These are phyloP conservation scores for Lasius fuliginosus DNA, from an alignment of 2,888 invertebrate species.

Conservation along the genomic window DNA sequence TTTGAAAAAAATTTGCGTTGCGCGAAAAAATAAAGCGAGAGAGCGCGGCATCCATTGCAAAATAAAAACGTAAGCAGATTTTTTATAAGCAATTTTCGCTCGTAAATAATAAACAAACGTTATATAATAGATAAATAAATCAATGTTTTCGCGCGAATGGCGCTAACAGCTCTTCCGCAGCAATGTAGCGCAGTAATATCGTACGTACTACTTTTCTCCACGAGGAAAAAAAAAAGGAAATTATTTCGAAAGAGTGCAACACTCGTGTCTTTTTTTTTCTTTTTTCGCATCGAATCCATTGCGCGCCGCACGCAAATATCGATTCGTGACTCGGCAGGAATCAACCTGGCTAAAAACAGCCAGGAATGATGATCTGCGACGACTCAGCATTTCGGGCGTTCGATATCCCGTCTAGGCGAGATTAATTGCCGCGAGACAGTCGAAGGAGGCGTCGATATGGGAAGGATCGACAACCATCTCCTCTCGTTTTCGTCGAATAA, in stretches of 20 bases:
- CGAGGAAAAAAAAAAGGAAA: neutral
- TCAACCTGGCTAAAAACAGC: neutral
- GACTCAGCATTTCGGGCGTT: neutral
- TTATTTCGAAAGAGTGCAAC: constrained; percentile 20
- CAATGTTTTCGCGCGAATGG: constrained; percentile 13
- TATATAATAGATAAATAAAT: constrained; percentile 32
- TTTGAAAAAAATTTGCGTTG: neutral
- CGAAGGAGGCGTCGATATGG: constrained; percentile 19
- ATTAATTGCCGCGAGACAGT: constrained; percentile 17
- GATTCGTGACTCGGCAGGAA: constrained; percentile 23
- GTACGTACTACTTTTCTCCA: neutral
- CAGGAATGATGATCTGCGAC: neutral
- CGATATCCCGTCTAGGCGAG: neutral
- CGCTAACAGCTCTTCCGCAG: neutral
- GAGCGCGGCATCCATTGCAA: neutral
- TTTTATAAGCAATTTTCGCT: constrained; percentile 29
- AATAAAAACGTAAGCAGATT: constrained; percentile 8
- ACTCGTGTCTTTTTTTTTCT: constrained; percentile 11
- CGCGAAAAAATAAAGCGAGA: neutral
- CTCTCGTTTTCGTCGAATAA: constrained; percentile 12
- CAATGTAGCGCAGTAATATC: constrained; percentile 1
- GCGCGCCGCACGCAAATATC: constrained; percentile 34
- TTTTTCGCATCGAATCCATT: constrained; percentile 44
- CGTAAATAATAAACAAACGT: constrained; percentile 19
- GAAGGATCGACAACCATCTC: neutral